Conservation (phyloP, 2,797 vertebrate species). For the Fistularia commersonii region DNA sequence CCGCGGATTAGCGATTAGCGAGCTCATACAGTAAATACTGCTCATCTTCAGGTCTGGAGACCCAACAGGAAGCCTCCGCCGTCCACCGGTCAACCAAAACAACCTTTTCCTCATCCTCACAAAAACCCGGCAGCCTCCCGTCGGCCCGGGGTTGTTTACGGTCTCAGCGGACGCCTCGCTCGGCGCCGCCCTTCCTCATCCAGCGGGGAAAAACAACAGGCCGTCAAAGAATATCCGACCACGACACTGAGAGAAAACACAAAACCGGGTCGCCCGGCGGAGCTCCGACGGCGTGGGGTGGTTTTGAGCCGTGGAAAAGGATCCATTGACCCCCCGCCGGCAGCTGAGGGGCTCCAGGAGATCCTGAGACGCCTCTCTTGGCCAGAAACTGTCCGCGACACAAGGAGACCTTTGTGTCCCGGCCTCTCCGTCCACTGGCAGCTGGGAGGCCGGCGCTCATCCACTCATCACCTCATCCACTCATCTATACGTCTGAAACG, state of each 20-base stretch:
- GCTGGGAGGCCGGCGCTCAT: constrained; percentile 61
- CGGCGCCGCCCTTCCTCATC: constrained; percentile 24
- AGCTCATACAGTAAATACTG: constrained; percentile 39
- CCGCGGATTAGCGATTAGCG: too few relatives aligned
- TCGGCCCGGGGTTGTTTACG: constrained; percentile 50
- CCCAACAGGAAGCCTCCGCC: constrained; percentile 45
- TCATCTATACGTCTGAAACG: constrained; percentile 67
- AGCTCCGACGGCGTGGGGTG: not conserved
- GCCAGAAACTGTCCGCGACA: constrained; percentile 60
- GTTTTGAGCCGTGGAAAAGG: constrained; percentile 39
- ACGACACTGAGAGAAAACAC: too few relatives aligned
- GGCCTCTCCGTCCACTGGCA: constrained; percentile 67
- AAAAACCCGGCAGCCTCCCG: constrained; percentile 55
- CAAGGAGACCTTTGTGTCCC: constrained; percentile 68
- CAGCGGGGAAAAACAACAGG: constrained; percentile 37
- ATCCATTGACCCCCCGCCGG: constrained; percentile 67
- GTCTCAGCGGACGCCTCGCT: too few relatives aligned
- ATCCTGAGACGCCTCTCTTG: constrained; percentile 64
- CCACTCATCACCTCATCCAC: too few relatives aligned
- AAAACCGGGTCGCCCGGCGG: not conserved
- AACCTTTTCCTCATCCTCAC: constrained; percentile 60
- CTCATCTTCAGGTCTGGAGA: constrained; percentile 45
- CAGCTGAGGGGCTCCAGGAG: constrained; percentile 72
- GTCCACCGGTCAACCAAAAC: constrained; percentile 57
- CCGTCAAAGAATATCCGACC: too few relatives aligned